A percentile compares a stretch with the other conserved stretches of the same genome.
phyloP scores from a whole-genome alignment of 2,113 vertebrate genomes.

The Pteropus alecto region DNA sequence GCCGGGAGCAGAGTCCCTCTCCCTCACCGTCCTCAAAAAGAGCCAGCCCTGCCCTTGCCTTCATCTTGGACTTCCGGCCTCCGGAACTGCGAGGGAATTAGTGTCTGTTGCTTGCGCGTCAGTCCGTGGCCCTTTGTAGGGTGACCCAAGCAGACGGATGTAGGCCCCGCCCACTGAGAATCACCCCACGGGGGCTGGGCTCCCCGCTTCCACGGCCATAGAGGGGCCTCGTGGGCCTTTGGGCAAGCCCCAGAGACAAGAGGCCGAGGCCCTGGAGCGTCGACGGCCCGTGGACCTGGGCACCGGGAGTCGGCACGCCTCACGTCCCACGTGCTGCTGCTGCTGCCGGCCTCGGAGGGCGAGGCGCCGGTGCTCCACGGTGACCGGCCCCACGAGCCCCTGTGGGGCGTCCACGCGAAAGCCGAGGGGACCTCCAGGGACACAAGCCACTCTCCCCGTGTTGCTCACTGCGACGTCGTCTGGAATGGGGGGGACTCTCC shows the following conservation, averaged over 20 bases:
- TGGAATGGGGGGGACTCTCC: no score
- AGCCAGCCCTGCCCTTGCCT: fast-evolving
- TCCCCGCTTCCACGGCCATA: fast-evolving
- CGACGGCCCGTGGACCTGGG: no score
- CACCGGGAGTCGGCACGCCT: no score
- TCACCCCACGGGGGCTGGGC: fast-evolving
- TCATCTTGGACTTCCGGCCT: neutral
- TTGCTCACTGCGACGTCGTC: no score
- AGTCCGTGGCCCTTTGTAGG: fast-evolving
- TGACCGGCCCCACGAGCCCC: no score
- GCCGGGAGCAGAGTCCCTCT: neutral
- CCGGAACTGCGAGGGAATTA: fast-evolving
- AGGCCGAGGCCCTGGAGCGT: fast-evolving
- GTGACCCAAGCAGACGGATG: fast-evolving
- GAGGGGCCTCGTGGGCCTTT: fast-evolving
- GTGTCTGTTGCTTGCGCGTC: fast-evolving
- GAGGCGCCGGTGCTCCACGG: no score
- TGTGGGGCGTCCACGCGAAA: no score
- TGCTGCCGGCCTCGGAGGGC: no score
- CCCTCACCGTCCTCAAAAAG: fast-evolving
- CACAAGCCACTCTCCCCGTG: no score
- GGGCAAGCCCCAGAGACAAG: fast-evolving
- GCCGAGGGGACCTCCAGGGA: no score
- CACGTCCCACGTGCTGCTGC: no score
- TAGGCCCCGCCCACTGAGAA: no score